phyloP scores from a whole-genome alignment of 2,113 vertebrate species.

The Catagonus wagneri region DNA sequence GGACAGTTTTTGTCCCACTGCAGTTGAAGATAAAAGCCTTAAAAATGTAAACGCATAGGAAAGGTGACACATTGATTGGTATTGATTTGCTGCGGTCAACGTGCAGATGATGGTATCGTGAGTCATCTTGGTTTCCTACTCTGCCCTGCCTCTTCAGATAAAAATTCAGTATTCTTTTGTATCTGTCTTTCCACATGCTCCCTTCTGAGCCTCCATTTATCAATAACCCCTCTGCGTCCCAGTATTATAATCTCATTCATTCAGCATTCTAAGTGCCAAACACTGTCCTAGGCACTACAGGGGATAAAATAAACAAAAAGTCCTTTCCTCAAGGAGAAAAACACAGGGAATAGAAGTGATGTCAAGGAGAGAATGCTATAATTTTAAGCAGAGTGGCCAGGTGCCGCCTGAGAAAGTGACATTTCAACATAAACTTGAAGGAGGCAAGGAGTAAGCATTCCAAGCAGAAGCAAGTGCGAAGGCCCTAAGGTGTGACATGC shows the following conservation, averaged over 20 bases:
- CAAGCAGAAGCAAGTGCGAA: not conserved
- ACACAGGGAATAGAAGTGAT: not conserved
- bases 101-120: not conserved
- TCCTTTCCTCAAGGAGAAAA: not conserved
- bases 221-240: not conserved
- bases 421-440: constrained; percentile 52
- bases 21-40: constrained; percentile 42
- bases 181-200: not conserved
- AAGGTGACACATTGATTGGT: not conserved
- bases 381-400: not conserved
- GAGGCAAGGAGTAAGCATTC: not conserved
- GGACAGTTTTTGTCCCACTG: not conserved
- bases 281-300: not conserved
- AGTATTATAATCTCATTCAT: not conserved
- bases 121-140: not conserved
- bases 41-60: not conserved
- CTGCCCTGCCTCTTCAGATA: not conserved
- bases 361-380: not conserved
- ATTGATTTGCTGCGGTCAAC: not conserved
- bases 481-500: not conserved
- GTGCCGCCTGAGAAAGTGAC: not conserved
- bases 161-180: not conserved
- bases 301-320: not conserved
- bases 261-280: not conserved
- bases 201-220: not conserved